phyloP scores from a whole-genome alignment of 2,888 invertebrate genomes.

The Meiosimyza decipiens region DNA sequence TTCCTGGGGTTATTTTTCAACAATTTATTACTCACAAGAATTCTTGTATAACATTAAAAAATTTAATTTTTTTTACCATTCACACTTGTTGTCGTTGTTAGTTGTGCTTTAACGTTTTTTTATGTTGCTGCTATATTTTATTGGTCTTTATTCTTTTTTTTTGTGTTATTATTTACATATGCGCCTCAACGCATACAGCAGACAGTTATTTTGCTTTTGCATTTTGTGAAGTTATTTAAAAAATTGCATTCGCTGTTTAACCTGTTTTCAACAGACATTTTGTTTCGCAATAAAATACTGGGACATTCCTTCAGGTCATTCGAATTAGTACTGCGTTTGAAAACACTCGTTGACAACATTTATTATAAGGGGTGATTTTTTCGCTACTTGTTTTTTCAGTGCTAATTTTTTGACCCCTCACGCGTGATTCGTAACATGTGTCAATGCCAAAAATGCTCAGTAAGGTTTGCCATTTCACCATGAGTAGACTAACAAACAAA shows the following conservation, averaged over 20 bases:
- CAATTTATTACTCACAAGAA: conserved; percentile 32
- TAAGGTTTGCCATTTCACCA: too few species aligned
- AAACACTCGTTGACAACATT: too few species aligned
- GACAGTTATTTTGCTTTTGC: conserved; percentile 18
- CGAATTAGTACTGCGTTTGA: too few species aligned
- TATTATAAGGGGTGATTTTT: too few species aligned
- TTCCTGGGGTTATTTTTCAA: conserved; percentile 34
- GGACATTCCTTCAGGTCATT: too few species aligned
- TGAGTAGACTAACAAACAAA: too few species aligned
- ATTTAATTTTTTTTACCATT: conserved; percentile 5
- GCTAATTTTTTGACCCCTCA: too few species aligned
- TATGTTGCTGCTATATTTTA: not conserved
- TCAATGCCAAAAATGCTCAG: too few species aligned
- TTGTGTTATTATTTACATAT: conserved; percentile 19
- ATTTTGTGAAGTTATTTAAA: conserved; percentile 28
- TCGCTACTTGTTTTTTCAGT: too few species aligned
- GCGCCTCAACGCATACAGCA: not conserved
- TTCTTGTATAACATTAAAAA: not conserved
- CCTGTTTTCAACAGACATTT: not conserved
- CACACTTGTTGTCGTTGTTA: not conserved
- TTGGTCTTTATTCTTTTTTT: conserved; percentile 1
- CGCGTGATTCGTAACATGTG: too few species aligned
- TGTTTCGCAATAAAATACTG: not conserved
- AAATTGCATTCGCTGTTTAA: conserved; percentile 19
- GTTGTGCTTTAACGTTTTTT: not conserved